phyloP scores from a whole-genome alignment of 2,113 vertebrate genomes.

The Muntiacus reevesi region DNA sequence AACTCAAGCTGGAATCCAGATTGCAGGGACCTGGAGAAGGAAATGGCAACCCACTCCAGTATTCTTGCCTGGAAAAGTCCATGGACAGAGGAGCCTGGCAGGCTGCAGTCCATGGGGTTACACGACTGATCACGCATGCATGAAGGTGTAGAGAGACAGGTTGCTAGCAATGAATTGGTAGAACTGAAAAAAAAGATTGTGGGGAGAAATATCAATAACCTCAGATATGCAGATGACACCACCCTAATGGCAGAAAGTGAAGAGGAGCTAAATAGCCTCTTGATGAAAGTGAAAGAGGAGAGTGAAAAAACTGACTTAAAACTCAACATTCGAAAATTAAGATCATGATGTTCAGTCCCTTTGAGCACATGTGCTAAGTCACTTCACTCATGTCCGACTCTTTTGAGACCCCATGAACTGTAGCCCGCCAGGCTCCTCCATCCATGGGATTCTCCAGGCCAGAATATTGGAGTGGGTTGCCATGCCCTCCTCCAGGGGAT shows the following conservation, averaged over 20 bases:
- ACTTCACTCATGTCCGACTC: neutral
- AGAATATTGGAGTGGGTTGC: neutral
- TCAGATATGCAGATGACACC: neutral
- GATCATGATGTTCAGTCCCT: neutral
- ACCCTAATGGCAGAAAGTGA: neutral
- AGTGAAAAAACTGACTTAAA: neutral
- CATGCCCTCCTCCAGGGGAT: neutral
- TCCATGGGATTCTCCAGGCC: neutral
- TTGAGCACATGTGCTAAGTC: neutral
- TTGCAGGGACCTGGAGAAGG: neutral
- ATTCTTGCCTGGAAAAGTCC: neutral
- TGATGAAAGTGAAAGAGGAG: neutral
- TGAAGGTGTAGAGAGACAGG: neutral
- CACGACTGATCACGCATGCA: accelerated
- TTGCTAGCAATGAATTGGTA: neutral
- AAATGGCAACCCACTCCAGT: neutral
- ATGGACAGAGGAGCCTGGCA: neutral
- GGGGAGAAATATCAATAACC: neutral
- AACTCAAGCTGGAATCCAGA: neutral
- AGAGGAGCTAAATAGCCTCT: neutral
- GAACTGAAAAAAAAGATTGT: neutral
- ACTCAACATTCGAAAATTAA: neutral
- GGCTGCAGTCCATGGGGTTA: neutral
- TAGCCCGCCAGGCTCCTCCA: neutral
- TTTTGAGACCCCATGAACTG: neutral